Evolutionary conservation across 2,797 vertebrate species (phyloP).

Genomic region (Hypotaenidia philippensis): DNA sequence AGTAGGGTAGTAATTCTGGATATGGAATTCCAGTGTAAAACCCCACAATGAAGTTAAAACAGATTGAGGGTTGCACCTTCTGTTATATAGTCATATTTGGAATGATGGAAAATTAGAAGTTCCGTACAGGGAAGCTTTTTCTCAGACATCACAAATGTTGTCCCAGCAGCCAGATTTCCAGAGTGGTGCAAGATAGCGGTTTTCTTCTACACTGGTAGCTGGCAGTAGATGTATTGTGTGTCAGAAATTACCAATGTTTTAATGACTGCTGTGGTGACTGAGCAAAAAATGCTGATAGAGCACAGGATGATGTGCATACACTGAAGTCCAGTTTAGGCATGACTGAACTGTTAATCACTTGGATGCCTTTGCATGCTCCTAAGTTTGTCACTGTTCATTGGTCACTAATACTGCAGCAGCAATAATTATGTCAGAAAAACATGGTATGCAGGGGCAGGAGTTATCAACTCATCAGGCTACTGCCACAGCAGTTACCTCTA

Average conservation of each 20-base stretch:
- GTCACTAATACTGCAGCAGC: neutral
- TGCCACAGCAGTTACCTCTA: neutral
- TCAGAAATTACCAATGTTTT: neutral
- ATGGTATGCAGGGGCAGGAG: neutral
- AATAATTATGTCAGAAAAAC: neutral
- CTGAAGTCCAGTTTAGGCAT: neutral
- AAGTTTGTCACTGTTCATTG: neutral
- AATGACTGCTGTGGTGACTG: neutral
- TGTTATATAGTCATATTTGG: conserved; percentile 14
- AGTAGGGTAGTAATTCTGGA: neutral
- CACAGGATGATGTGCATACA: neutral
- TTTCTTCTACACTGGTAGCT: neutral
- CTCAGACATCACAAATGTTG: neutral
- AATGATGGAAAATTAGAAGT: neutral
- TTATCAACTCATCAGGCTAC: neutral
- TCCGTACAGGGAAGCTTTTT: neutral
- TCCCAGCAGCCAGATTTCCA: neutral
- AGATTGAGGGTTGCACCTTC: neutral
- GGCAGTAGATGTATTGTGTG: neutral
- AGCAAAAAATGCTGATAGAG: neutral
- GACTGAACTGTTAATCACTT: neutral
- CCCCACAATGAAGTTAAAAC: conserved; percentile 14
- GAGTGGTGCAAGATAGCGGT: neutral
- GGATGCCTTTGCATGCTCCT: neutral
- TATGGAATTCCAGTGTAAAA: neutral